These are phyloP conservation scores for Propithecus coquereli DNA, from an alignment of 2,113 vertebrate species.

Conservation along the genomic window DNA sequence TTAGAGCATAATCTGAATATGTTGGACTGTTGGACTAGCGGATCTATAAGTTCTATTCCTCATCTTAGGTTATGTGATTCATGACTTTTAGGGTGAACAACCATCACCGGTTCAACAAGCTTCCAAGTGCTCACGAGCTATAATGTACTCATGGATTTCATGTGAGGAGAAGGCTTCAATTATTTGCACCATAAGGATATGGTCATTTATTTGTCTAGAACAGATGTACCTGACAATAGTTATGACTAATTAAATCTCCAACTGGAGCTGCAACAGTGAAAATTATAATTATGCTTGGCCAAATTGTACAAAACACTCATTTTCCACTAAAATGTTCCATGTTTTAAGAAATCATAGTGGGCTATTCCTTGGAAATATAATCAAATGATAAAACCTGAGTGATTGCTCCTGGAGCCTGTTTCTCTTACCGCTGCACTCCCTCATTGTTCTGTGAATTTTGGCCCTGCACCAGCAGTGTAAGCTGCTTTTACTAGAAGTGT, in stretches of 20 bases:
- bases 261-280: background rate
- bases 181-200: background rate
- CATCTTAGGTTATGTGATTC: background rate
- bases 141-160: background rate
- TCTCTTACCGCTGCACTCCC: background rate
- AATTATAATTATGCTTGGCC: background rate
- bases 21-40: background rate
- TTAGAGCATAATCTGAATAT: background rate
- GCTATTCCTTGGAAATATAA: background rate
- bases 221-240: background rate
- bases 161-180: background rate
- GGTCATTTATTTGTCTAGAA: background rate
- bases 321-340: background rate
- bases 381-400: background rate
- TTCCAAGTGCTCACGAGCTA: background rate
- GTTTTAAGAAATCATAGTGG: background rate
- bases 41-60: background rate
- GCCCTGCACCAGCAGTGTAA: background rate
- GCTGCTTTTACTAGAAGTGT: background rate
- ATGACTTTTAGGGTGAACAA: background rate
- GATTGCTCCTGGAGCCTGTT: background rate
- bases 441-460: background rate
- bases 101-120: background rate
- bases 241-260: background rate
- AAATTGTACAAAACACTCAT: background rate